Base-by-base conservation (phyloP, 2,113 vertebrate genomes). In the Ursus arctos region DNA sequence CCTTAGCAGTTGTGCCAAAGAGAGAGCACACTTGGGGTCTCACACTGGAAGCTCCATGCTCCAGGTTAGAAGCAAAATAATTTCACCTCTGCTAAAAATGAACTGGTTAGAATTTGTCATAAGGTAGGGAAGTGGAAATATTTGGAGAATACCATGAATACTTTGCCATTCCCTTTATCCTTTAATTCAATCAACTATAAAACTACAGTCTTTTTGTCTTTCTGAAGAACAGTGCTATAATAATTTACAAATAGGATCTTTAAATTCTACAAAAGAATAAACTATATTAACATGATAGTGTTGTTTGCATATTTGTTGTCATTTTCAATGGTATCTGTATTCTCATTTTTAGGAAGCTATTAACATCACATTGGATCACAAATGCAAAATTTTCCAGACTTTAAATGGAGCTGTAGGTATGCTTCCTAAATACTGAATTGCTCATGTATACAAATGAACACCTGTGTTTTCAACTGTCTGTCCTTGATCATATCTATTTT, bases 351-450 rank as follows among this genome's bases (percentile, higher is more conserved):
- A 99, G 99, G 99, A 99, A 97, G 98, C 47, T 80, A 97, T 99
- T 95, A 99, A 99, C 97, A 99, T 99, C 98, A 99, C 99, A 83
- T 98, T 99, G 99, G 99, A 99, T 98, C 99, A 99, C 98, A 99
- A 99, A 98, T 99, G 99, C 98, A 98, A 99, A 97, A 99, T 99
- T 99, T 99, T 99, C 98, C 99, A 99, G 98, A 99, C 99, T 93
- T 98, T 99, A 94, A 99, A 99, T 86, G 99, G 99, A 95, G 99
- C 99, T 81, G 96, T 99, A 95, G 99, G 99, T 99, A 98, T 99
- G 99, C 97, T 69, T 81, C 12, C 72, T 84, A 47, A 95, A 74
- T 88, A 97, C 2, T 8, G 10, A 7, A 12, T 83, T 71, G 6
- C 11, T 93, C 11, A 2, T n/a, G 2, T 33, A 0, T 88, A 19